Conservation (phyloP, 1,140 invertebrate genomes). For the Dufourea novaeangliae region DNA sequence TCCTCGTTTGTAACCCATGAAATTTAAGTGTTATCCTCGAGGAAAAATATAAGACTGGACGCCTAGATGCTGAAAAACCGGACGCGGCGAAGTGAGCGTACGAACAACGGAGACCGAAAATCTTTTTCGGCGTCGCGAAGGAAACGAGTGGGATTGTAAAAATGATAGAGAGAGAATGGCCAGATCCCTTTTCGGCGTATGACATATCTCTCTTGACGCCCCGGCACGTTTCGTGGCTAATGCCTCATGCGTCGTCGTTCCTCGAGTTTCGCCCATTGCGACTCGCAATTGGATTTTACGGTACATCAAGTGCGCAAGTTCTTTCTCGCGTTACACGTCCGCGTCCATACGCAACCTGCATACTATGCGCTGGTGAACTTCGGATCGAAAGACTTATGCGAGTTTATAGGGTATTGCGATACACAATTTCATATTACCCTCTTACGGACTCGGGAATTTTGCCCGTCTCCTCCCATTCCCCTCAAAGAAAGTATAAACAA, state of each 20-base stretch:
- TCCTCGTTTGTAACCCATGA: not conserved
- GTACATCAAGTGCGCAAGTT: constrained; percentile 44
- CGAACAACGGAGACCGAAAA: constrained; percentile 6
- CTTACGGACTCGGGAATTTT: constrained; percentile 21
- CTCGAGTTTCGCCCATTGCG: constrained; percentile 12
- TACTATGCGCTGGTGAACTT: constrained; percentile 32
- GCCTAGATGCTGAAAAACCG: not conserved
- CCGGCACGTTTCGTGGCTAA: constrained; percentile 15
- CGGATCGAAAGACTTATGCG: constrained; percentile 36
- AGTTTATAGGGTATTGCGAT: constrained; percentile 40
- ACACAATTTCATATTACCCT: constrained; percentile 41
- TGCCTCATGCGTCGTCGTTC: constrained; percentile 9
- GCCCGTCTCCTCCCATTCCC: no score
- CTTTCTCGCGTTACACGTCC: constrained; percentile 35
- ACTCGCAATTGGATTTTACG: constrained; percentile 53
- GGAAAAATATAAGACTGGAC: constrained; percentile 8
- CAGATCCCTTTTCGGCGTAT: constrained; percentile 1
- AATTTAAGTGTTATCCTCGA: constrained; percentile 24
- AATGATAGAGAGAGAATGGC: not conserved
- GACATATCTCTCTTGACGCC: constrained; percentile 22
- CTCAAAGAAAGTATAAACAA: constrained; percentile 17
- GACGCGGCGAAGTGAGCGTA: not conserved
- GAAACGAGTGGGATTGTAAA: constrained; percentile 3
- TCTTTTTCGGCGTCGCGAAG: constrained; percentile 7
- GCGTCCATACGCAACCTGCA: constrained; percentile 9